Conservation (phyloP, 2,888 invertebrate species). For the Spilosoma lubricipeda region DNA sequence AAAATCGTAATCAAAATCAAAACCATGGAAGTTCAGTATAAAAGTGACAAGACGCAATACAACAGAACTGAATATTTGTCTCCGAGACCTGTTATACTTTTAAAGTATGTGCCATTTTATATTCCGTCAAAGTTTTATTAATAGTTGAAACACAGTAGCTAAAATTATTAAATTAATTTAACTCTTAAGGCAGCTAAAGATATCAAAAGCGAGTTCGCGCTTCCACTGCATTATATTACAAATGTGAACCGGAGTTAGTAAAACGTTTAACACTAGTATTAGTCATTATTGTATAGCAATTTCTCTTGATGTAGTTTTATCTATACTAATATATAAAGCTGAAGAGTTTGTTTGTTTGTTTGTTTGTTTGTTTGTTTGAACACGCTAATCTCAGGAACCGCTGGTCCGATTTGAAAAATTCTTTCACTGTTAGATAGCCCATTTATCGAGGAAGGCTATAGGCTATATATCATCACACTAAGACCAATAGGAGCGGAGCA, state of each 20-base stretch:
- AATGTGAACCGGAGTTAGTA: slow-evolving; percentile 46
- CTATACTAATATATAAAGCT: too few species aligned
- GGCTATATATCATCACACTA: too few species aligned
- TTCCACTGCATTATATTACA: slow-evolving; percentile 52
- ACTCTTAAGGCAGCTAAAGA: slow-evolving; percentile 35
- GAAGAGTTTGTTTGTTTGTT: too few species aligned
- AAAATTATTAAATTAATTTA: slow-evolving; percentile 31
- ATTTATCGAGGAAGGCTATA: too few species aligned
- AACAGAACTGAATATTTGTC: not conserved
- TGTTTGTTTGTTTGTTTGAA: too few species aligned
- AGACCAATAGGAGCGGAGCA: too few species aligned
- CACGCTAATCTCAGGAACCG: too few species aligned
- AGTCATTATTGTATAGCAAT: slow-evolving; percentile 41
- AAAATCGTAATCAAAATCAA: not conserved
- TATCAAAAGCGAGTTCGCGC: slow-evolving; percentile 45
- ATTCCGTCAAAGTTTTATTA: not conserved
- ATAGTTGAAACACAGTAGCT: slow-evolving; percentile 5
- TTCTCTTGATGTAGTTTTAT: slow-evolving; percentile 19
- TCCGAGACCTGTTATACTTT: not conserved
- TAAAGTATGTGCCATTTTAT: not conserved
- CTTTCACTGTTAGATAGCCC: too few species aligned
- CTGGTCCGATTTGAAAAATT: too few species aligned
- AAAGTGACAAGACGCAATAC: not conserved
- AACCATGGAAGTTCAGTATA: not conserved
- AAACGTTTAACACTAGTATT: slow-evolving; percentile 53